Percentiles rank a stretch among this genome's conserved stretches.
Conservation (phyloP, 2,888 invertebrate genomes). For the Muschampia staudingeri region DNA sequence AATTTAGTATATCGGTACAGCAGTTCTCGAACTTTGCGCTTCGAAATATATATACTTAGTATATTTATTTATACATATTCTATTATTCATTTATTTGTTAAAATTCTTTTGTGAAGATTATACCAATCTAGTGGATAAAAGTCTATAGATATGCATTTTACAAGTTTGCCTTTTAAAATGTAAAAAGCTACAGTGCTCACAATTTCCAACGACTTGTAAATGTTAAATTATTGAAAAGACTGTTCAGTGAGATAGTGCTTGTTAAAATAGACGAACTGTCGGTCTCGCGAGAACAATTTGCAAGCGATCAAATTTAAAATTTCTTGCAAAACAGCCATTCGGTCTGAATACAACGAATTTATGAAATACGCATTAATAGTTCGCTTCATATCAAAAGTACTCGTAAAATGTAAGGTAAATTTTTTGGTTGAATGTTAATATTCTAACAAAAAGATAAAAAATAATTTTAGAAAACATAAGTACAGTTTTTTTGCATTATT, state of each 20-base stretch:
- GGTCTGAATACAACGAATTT: constrained; percentile 16
- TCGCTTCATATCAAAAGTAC: too few species aligned
- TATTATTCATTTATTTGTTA: not conserved
- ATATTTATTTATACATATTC: too few species aligned
- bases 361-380: too few species aligned
- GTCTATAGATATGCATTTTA: not conserved
- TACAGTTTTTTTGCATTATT: too few species aligned
- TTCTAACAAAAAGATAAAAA: too few species aligned
- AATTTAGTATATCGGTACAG: too few species aligned
- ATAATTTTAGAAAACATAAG: too few species aligned
- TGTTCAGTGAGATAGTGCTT: constrained; percentile 67
- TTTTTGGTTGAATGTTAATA: too few species aligned
- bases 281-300: constrained; percentile 79
- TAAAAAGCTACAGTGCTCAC: not conserved
- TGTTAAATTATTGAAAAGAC: constrained; percentile 43
- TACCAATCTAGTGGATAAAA: not conserved
- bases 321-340: constrained; percentile 68
- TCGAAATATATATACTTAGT: too few species aligned
- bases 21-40: too few species aligned
- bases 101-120: not conserved
- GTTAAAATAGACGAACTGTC: constrained; percentile 75
- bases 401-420: too few species aligned
- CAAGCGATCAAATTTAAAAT: constrained; percentile 76
- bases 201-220: constrained; percentile 24
- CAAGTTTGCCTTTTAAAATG: not conserved